Evolutionary conservation across 2,113 vertebrate species (phyloP), one percentile per base, ranked within the genome.

Genomic region (Poecilia latipinna): DNA sequence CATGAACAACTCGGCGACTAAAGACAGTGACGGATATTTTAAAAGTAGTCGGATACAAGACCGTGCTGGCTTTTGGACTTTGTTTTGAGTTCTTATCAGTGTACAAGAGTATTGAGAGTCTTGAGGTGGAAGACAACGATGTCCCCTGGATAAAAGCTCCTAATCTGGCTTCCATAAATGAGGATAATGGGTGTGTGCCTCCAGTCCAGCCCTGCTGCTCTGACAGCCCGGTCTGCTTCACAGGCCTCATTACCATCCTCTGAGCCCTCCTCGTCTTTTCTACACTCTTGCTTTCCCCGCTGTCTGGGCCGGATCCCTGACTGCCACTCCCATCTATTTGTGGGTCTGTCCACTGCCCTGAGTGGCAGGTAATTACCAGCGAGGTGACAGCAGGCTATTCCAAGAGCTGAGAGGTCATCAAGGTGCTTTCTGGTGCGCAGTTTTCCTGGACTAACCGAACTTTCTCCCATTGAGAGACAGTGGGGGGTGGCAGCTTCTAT

Each of bases 331-430:
- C 74, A 71, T 69, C 74, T 70, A 74, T 75, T 69, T 70, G 78
- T 69, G 37, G 84, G 73, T 77, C 84, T 68, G 78, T 85, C 79
- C 57, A n/a, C 68, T 32, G 82, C 65, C 60, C 80, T 88, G 89
- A 89, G 70, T 90, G 90, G 88, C 92, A 92, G 89, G 83, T 92
- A 91, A 93, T 93, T 92, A 90, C 86, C 77, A 78, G 75, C 51
- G 44, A 78, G 90, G 86, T 89, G 91, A 91, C 91, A 91, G 88
- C 60, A 70, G 79, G 67, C 88, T 81, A 86, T 89, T 90, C 72
- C 65, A 66, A 63, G 84, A 87, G 84, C 85, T 73, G 85, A 87
- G 77, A 83, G 86, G 87, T 86, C 86, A 87, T 82, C 77, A 65
- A 68, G 72, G 51, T 71, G 32, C 19, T 51, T 80, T 72, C 63